Evolutionary conservation across 2,113 vertebrate genomes (phyloP).

Genomic region (Tetrao urogallus): DNA sequence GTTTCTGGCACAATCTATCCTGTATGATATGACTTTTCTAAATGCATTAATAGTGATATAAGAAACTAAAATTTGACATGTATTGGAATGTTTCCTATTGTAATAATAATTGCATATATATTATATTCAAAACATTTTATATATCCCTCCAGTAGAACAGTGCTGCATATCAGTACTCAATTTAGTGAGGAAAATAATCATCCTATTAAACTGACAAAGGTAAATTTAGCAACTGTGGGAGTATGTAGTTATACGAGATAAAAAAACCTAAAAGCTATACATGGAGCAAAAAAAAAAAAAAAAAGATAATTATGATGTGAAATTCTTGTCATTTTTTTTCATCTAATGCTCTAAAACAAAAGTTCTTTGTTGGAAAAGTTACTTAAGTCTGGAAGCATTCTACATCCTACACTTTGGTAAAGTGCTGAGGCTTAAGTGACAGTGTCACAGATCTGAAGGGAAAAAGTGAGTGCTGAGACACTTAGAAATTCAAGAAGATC

Average conservation of each 20-base stretch:
- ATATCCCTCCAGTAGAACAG: not conserved
- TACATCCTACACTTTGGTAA: not conserved
- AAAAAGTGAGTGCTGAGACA: not conserved
- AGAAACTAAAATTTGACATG: not conserved
- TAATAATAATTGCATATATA: fast-evolving
- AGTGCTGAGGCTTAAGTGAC: not conserved
- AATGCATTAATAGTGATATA: not conserved
- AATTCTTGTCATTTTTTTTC: not conserved
- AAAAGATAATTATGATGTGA: not conserved
- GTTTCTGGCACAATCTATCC: not conserved
- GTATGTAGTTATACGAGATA: not conserved
- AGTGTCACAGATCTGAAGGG: not conserved
- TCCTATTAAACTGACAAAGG: not conserved
- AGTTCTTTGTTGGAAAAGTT: not conserved
- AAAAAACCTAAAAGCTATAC: not conserved
- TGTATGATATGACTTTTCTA: not conserved
- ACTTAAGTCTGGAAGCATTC: not conserved
- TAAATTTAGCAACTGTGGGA: not conserved
- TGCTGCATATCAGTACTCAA: not conserved
- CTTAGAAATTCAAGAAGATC: not conserved
- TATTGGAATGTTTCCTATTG: not conserved
- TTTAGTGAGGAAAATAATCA: not conserved
- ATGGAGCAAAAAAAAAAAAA: not conserved
- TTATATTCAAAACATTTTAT: not conserved
- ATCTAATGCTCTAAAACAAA: not conserved